Evolutionary conservation across 1,140 invertebrate genomes (phyloP), one percentile per base, ranked within the genome.

Genomic region (Aphelenchoides fujianensis): DNA sequence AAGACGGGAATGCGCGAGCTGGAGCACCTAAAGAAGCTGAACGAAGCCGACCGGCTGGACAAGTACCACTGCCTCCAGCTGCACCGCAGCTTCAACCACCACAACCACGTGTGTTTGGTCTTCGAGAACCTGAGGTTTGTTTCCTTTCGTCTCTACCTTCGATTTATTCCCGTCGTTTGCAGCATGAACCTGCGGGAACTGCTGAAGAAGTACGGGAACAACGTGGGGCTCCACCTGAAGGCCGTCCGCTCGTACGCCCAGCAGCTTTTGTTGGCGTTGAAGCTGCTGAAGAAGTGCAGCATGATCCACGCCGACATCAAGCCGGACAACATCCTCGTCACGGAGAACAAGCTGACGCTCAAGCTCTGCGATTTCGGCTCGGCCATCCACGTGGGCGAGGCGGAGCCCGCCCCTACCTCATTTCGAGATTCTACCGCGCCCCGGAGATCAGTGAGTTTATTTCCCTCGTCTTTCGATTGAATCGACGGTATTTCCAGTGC

Each of bases 301-400:
- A 96, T 99, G 77, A 86, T 99, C 54, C 97, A 99, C 89, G 96
- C 95, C 73, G 97, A 99, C 86, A 98, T 99, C 70, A 99, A 99
- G 87, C 97, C 97, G 1, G 97, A 99, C 85, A 99, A 99, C 87
- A 98, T 99, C 87, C 88, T 99, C 85, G 95, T 98, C 27, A 97
- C 95, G 88, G 95, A 98, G 82, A 95, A 90, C 83, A 98, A 98
- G 86, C 85, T 96, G 69, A 90, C 94, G 62, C 86, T 99, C 57
- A 99, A 99, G 86, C 86, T 99, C 27, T 98, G 96, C 87, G 97
- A 99, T 89, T 99, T 98, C 88, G 97, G 97, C n/a, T 96, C 97
- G 2, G 94, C 95, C 1, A 93, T 92, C 12, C 90, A 92, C 81
- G 90, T 94, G 0, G 91, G 90, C 54, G 95, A 98, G 79, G 95